Base-by-base conservation (phyloP, 1,140 invertebrate species). In the Ostrea edulis region DNA sequence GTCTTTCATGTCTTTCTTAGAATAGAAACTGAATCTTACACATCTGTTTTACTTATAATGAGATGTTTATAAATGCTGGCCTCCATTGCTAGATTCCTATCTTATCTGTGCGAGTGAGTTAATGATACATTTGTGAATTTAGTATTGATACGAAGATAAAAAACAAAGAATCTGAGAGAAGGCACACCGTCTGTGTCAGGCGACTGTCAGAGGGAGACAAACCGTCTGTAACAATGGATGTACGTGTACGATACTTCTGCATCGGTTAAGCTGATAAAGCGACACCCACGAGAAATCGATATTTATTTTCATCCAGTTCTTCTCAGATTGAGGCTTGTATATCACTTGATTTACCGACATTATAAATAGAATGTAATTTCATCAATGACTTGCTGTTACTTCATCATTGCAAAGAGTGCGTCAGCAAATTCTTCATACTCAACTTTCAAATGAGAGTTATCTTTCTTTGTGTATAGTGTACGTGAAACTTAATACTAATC, bases 41-140 rank as follows among this genome's bases (percentile, higher is more conserved):
- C 68, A 77, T 77, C 68, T 77, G 68, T 29, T 77, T 77, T 77
- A 29, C 22, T 77, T 4, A 77, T 77, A 77, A 77, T 77, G 68
- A 77, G 68, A 77, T 77, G 68, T 77, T 77, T 77, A 77, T 77
- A 77, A 77, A 77, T 35, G 68, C 29, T 77, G 11, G 25, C 68
- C 68, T 77, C 29, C 25, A 77, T 29, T 77, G 68, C 68, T 5
- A 77, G 68, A 77, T 77, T 77, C 29, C 8, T 14, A 77, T 77
- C 68, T 77, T 0, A 77, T 77, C 68, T 77, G 68, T 29, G 68
- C 29, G 11, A 25, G 68, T 77, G 25, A 77, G 68, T 29, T 77
- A 77, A 77, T 29, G 68, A 77, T 77, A 77, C 68, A 29, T 77
- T 77, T 77, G 68, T 77, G 68, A 77, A 77, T 77, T 77, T 44